These are phyloP conservation scores for Sinotaia quadrata DNA, from an alignment of 2,888 invertebrate genomes.

Conservation along the genomic window DNA sequence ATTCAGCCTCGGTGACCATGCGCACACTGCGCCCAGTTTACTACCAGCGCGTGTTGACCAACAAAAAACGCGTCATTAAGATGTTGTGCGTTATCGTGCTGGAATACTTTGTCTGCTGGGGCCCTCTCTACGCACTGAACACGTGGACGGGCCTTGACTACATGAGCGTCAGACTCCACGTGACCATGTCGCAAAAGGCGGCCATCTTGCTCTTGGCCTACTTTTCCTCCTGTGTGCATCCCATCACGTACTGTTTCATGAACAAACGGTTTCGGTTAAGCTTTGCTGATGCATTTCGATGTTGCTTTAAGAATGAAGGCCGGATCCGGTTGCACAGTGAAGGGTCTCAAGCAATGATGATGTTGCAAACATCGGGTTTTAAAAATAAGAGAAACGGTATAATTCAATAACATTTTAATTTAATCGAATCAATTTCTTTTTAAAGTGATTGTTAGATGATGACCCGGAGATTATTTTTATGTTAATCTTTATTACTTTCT, in stretches of 20 bases:
- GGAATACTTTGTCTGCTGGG: constrained; percentile 93
- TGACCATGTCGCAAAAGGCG: constrained; percentile 74
- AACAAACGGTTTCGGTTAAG: constrained; percentile 87
- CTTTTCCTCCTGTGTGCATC: constrained; percentile 87
- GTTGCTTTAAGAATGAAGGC: constrained; percentile 71
- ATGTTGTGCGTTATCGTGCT: constrained; percentile 91
- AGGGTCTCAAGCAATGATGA: constrained; percentile 22
- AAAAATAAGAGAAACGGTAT: neutral
- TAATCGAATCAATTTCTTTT: no score
- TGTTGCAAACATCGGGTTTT: neutral
- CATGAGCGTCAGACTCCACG: constrained; percentile 75
- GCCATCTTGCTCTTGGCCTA: constrained; percentile 85
- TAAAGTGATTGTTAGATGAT: no score
- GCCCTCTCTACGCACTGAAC: constrained; percentile 86
- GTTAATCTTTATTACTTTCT: no score
- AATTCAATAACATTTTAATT: no score
- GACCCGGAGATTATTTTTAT: no score
- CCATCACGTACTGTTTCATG: constrained; percentile 93
- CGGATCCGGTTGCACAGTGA: constrained; percentile 27
- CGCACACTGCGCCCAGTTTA: constrained; percentile 35
- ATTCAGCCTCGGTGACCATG: neutral
- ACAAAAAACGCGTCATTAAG: constrained; percentile 72
- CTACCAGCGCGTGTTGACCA: constrained; percentile 61
- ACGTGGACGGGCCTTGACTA: constrained; percentile 84
- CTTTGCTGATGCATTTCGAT: constrained; percentile 81